Evolutionary conservation across 1,140 invertebrate genomes (phyloP), one percentile per base, ranked within the genome.

Genomic region (Drosophila truncata): DNA sequence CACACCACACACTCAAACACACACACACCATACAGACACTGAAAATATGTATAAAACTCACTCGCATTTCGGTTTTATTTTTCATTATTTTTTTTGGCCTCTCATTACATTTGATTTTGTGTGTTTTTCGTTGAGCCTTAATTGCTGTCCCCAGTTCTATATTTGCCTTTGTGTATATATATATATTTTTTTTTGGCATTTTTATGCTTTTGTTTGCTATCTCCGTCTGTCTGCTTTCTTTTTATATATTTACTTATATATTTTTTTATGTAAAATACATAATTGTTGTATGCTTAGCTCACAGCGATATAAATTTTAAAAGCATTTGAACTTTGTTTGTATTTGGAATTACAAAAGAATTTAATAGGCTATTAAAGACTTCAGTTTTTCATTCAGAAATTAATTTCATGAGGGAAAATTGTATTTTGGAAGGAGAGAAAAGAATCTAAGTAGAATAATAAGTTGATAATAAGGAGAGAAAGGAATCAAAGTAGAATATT

Each of bases 71-170:
- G 35, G 63, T 70, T 55, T 62, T 33, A 37, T 55, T 31, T 70
- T 52, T 27, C 46, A 65, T 52, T 11, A 11, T 11, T 33, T 33
- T 29, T 50, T 50, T 18, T 13, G 20, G 20, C 58, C 65, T 41
- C 29, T 50, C 35, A 69, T 70, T 67, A 37, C 66, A 37, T 70
- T 70, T 70, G 63, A 67, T 67, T 66, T 44, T 46, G 41, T 44
- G 46, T 66, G 20, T 52, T 41, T 66, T 35, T 14, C 29, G 57
- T 66, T 23, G 18, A 65, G 27, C 65, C 31, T 65, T 69, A 69
- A 69, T 69, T 69, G 65, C 35, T 69, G 65, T 49, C 29, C 29
- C 31, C 33, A n/a, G 33, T n/a, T n/a, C 16, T 29, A n/a, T 50
- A 50, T 50, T 50, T 33, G 23, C 58, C 29, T 46, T 63, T 66